A percentile compares a stretch with the other conserved stretches of the same genome.
phyloP scores from a whole-genome alignment of 2,113 vertebrate species.

The Sturnira hondurensis region DNA sequence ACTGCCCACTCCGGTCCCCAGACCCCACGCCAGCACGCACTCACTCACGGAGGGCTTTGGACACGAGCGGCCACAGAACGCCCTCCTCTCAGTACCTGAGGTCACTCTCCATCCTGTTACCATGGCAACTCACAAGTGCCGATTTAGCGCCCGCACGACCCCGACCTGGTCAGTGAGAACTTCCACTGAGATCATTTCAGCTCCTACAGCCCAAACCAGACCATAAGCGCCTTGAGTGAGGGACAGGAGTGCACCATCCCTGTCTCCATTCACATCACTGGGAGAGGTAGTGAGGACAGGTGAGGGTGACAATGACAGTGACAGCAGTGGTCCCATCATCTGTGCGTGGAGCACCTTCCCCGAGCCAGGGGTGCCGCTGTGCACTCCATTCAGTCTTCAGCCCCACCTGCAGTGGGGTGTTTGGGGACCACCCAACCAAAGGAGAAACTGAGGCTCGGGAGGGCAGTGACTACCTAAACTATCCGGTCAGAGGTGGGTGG shows the following conservation, averaged over 20 bases:
- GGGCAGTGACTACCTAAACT: neutral
- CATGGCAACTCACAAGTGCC: rapidly evolving
- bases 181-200: neutral
- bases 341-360: rapidly evolving
- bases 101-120: neutral
- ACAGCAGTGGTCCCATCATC: rapidly evolving
- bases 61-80: rapidly evolving
- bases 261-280: neutral
- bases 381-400: neutral
- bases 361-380: rapidly evolving
- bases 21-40: neutral
- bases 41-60: no score
- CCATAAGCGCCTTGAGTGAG: neutral
- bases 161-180: neutral
- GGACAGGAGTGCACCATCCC: rapidly evolving
- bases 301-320: rapidly evolving
- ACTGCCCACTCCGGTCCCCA: neutral
- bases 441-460: neutral
- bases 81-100: neutral
- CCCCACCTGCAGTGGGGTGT: no score
- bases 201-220: neutral
- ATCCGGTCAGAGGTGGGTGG: neutral
- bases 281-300: neutral
- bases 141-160: rapidly evolving
- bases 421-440: neutral